Evolutionary conservation across 2,797 vertebrate genomes (phyloP), one percentile per base, ranked within the genome.

Genomic region (Micromesistius poutassou): DNA sequence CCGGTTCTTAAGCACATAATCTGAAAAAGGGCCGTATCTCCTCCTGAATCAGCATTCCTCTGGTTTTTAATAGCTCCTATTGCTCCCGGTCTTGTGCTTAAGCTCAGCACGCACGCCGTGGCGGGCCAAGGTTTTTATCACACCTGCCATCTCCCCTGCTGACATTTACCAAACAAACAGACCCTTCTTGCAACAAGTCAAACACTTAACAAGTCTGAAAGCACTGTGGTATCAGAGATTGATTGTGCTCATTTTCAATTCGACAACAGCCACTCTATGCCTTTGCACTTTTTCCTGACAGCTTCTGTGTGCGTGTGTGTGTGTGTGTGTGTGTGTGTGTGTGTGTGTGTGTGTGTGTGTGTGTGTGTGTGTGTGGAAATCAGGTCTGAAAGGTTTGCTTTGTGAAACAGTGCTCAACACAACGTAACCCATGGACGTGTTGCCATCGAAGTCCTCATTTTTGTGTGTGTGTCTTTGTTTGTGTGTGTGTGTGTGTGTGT

Each of bases 31-130:
- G 16, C 55, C n/a, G 3, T 62, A 62, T 62, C 22, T 7, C 25
- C 6, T 62, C 46, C 55, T 62, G 55, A 62, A 62, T 62, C 55
- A 25, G 55, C 55, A 62, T 62, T 62, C 55, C 55, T 62, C 55
- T 10, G 22, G n/a, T 25, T 25, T n/a, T 62, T 22, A 62, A 62
- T 62, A 10, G 55, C 55, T 62, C 55, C 55, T 19, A 10, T 7
- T 62, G 55, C 86, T 76, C 81, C 87, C 80, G 80, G 84, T 13
- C 68, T 31, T 25, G 30, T 71, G 25, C 68, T 71, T 30, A 82
- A 28, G 73, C 74, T 42, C 78, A 82, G 88, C 76, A 78, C 78
- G 55, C 22, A 62, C 22, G 8, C 7, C 16, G 16, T 55, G 19
- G 16, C 46, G 19, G 46, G 46, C 46, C 46, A 22, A 22, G 46